Evolutionary conservation across 2,888 invertebrate species (phyloP).

Genomic region (Tenthredo scrophulariae): DNA sequence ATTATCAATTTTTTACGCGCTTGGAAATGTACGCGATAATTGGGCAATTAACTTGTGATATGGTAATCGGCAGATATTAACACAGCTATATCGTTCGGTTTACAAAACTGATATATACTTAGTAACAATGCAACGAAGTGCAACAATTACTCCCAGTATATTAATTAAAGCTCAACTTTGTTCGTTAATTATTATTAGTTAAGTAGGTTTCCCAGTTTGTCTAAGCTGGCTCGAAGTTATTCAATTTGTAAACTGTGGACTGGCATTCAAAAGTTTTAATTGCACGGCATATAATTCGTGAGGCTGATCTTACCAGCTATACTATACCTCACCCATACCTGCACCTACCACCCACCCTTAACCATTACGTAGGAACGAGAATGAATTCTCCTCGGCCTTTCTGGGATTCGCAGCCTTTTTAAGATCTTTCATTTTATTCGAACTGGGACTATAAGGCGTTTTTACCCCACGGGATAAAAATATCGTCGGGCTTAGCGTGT

Average conservation of each 20-base stretch:
- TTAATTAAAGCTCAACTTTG: constrained; percentile 61
- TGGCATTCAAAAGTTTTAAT: constrained; percentile 71
- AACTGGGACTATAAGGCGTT: neutral
- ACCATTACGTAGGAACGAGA: neutral
- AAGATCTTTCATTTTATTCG: constrained; percentile 16
- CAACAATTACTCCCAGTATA: constrained; percentile 41
- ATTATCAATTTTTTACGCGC: neutral
- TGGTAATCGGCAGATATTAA: neutral
- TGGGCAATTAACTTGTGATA: neutral
- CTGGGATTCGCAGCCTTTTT: neutral
- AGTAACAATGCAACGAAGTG: constrained; percentile 45
- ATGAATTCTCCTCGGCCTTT: neutral
- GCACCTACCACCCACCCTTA: constrained; percentile 5
- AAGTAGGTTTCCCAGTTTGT: constrained; percentile 58
- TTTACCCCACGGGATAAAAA: neutral
- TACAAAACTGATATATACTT: neutral
- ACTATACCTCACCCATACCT: neutral
- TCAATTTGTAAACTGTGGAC: constrained; percentile 64
- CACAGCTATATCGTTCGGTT: neutral
- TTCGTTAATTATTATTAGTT: constrained; percentile 64
- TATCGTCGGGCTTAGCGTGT: neutral
- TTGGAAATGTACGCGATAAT: neutral
- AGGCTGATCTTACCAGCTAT: constrained; percentile 51
- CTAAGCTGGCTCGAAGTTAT: constrained; percentile 60
- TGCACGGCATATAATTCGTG: constrained; percentile 56